phyloP scores from a whole-genome alignment of 2,888 invertebrate species.

The Leucoma salicis region DNA sequence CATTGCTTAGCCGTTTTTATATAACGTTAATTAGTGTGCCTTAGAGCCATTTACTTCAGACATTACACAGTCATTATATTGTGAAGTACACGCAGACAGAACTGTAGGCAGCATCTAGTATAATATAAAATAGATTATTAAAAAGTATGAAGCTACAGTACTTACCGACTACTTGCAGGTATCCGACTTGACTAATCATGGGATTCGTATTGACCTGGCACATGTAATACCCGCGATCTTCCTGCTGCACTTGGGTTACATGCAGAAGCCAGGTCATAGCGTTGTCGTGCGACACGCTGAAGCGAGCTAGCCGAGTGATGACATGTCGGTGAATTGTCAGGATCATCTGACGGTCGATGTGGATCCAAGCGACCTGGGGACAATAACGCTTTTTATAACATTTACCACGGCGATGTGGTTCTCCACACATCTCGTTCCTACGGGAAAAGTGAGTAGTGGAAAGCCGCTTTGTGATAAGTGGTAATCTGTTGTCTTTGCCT shows the following conservation, averaged over 20 bases:
- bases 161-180: slow-evolving; percentile 95
- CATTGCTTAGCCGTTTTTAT: too few species aligned
- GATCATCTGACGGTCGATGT: slow-evolving; percentile 96
- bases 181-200: slow-evolving; percentile 97
- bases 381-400: slow-evolving; percentile 1
- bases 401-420: too few species aligned
- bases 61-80: too few species aligned
- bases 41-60: too few species aligned
- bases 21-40: too few species aligned
- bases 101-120: too few species aligned
- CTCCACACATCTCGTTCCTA: too few species aligned
- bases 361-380: slow-evolving; percentile 94
- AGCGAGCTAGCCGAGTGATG: slow-evolving; percentile 94
- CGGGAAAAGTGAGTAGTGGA: too few species aligned
- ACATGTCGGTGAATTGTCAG: slow-evolving; percentile 96
- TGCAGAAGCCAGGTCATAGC: slow-evolving; percentile 96
- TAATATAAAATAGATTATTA: neutral
- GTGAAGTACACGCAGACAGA: too few species aligned
- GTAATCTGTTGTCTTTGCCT: too few species aligned
- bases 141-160: slow-evolving; percentile 3
- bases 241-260: slow-evolving; percentile 94
- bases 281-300: slow-evolving; percentile 95
- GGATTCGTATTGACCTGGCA: slow-evolving; percentile 95
- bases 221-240: slow-evolving; percentile 95
- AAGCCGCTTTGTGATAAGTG: too few species aligned